Percentiles rank a stretch among this genome's conserved stretches.
These are phyloP conservation scores for Synergus laeviventris DNA, from an alignment of 2,888 invertebrate genomes.

Conservation along the genomic window DNA sequence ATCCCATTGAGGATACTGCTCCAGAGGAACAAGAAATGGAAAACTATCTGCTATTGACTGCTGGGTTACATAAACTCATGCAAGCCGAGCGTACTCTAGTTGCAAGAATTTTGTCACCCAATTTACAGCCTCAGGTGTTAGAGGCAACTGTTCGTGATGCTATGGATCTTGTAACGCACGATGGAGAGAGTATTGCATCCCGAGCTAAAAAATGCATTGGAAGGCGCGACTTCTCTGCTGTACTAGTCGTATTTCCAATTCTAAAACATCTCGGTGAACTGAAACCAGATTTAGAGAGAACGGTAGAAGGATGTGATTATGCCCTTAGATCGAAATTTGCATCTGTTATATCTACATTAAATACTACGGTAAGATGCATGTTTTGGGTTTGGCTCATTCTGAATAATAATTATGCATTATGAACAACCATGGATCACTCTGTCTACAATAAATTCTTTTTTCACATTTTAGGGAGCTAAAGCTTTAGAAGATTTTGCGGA, in stretches of 20 bases:
- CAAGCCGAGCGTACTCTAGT: slow-evolving; percentile 91
- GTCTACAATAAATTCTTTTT: neutral
- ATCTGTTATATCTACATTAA: slow-evolving; percentile 84
- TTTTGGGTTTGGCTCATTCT: neutral
- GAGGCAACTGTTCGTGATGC: slow-evolving; percentile 90
- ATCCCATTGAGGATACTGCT: slow-evolving; percentile 70
- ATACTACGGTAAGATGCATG: slow-evolving; percentile 82
- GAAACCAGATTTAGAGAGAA: slow-evolving; percentile 88
- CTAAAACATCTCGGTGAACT: slow-evolving; percentile 86
- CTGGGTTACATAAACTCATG: slow-evolving; percentile 90
- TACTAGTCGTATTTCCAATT: slow-evolving; percentile 89
- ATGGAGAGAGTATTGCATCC: slow-evolving; percentile 89
- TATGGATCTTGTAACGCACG: slow-evolving; percentile 89
- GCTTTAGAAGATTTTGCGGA: slow-evolving; percentile 96
- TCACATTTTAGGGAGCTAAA: slow-evolving; percentile 84
- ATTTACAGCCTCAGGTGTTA: slow-evolving; percentile 89
- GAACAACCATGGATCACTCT: neutral
- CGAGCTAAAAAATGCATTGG: slow-evolving; percentile 86
- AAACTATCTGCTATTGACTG: slow-evolving; percentile 88
- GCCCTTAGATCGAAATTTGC: slow-evolving; percentile 84
- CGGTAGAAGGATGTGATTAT: slow-evolving; percentile 85
- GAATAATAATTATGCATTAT: no score
- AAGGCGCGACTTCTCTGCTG: slow-evolving; percentile 87
- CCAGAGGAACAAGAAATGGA: slow-evolving; percentile 88
- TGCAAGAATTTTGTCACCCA: slow-evolving; percentile 89